These are phyloP conservation scores for Cettia cetti DNA, from an alignment of 2,113 vertebrate genomes.

Conservation along the genomic window DNA sequence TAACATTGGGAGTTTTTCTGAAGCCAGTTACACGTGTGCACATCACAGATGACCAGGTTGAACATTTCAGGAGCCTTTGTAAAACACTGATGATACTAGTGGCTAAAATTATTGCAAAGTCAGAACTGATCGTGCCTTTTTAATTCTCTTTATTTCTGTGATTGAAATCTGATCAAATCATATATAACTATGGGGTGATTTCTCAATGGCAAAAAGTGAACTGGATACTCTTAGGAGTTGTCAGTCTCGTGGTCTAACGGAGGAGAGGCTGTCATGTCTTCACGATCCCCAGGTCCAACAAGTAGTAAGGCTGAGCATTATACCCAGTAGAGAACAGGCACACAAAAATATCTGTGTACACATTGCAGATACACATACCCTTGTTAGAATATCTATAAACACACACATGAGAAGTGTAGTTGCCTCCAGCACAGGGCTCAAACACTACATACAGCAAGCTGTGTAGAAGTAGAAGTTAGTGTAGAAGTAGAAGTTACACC, in stretches of 20 bases:
- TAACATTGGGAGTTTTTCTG: background rate
- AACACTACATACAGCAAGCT: background rate
- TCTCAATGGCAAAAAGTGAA: background rate
- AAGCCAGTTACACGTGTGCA: background rate
- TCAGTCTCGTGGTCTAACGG: background rate
- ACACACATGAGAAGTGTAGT: accelerated
- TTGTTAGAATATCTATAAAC: background rate
- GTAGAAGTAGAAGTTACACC: background rate
- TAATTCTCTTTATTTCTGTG: background rate
- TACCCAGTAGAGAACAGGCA: background rate
- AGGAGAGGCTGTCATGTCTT: background rate
- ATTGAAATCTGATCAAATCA: background rate
- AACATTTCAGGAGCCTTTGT: background rate
- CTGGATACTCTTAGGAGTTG: background rate
- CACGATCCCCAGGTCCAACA: background rate
- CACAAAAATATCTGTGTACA: background rate
- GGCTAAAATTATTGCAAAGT: background rate
- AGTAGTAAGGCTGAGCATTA: background rate
- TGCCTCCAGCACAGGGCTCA: background rate
- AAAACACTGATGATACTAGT: background rate
- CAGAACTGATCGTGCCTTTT: background rate
- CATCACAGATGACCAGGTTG: background rate
- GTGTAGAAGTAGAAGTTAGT: background rate
- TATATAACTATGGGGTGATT: background rate
- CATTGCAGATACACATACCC: no score